Percentiles rank a stretch among this genome's conserved stretches.
These are phyloP conservation scores for Thamnophis elegans DNA, from an alignment of 2,797 vertebrate genomes.

Conservation along the genomic window DNA sequence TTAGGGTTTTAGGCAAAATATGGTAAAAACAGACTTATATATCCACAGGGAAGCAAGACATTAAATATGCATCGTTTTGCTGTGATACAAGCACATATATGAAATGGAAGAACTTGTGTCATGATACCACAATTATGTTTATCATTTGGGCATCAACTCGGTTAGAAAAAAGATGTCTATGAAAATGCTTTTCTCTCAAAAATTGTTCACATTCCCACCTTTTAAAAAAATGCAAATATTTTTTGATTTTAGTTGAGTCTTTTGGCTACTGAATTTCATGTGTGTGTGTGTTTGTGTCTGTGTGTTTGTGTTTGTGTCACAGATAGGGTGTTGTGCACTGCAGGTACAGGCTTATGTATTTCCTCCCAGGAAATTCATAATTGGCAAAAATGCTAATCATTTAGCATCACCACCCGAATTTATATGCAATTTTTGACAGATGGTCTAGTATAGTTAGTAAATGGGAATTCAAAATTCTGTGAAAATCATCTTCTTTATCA, in stretches of 20 bases:
- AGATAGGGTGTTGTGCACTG: not conserved
- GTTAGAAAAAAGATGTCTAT: not conserved
- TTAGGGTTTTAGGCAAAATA: not conserved
- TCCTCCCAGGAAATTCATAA: not conserved
- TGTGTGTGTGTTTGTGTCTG: no score
- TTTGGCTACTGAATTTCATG: not conserved
- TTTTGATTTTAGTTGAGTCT: not conserved
- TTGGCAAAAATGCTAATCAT: not conserved
- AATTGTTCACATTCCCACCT: not conserved
- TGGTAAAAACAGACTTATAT: not conserved
- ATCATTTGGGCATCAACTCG: not conserved
- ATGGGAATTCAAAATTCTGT: not conserved
- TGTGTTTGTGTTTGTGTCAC: not conserved
- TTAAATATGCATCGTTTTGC: not conserved
- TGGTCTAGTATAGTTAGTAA: not conserved
- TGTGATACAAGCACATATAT: not conserved
- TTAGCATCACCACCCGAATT: not conserved
- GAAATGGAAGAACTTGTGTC: not conserved
- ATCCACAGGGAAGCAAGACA: not conserved
- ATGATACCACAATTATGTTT: not conserved
- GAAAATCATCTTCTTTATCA: not conserved
- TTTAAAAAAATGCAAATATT: not conserved
- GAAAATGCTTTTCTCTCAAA: not conserved
- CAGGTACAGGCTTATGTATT: not conserved
- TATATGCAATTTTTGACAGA: not conserved